Evolutionary conservation across 2,888 invertebrate species (phyloP), one percentile per base, ranked within the genome.

Genomic region (Drosophila neutralis): DNA sequence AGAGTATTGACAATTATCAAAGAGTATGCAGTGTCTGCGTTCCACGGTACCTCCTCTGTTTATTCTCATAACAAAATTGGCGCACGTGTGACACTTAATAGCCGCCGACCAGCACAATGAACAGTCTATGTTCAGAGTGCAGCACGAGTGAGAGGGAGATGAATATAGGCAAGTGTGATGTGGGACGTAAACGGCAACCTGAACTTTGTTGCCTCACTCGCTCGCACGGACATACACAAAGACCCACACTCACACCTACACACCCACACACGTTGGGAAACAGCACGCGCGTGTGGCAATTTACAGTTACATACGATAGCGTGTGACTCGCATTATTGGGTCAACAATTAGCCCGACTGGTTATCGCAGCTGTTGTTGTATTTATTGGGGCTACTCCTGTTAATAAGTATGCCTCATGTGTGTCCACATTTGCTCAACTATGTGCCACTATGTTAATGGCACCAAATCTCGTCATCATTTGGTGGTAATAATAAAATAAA

Each of bases 311-410:
- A 82, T 58, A 64, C 69, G 59, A 42, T 64, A 69, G 78, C 80
- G 83, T 85, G 79, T 79, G 83, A 63, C 83, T 78, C 78, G 72
- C 83, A 74, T 80, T 85, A 83, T 80, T 80, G 78, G 86, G 83
- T 74, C 86, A 83, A 65, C 83, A 83, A 83, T 83, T 83, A 83
- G 81, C 70, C 54, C 10, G 64, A 49, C 63, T 66, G 53, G 49
- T 73, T 69, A 68, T 69, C 52, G 66, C 56, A 58, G 61, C n/a
- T 58, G 36, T 67, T 76, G 49, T 60, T 63, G 36, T 52, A 49
- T 31, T 38, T 57, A 56, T 67, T 59, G 58, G 11, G n/a, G 35
- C 31, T 68, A 52, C 56, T 54, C 48, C 52, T 33, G 45, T 53
- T 59, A 56, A 67, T 59, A 40, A 36, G 51, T 67, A 56, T 56